Conservation (phyloP, 2,113 vertebrate genomes). For the Isichthys henryi region DNA sequence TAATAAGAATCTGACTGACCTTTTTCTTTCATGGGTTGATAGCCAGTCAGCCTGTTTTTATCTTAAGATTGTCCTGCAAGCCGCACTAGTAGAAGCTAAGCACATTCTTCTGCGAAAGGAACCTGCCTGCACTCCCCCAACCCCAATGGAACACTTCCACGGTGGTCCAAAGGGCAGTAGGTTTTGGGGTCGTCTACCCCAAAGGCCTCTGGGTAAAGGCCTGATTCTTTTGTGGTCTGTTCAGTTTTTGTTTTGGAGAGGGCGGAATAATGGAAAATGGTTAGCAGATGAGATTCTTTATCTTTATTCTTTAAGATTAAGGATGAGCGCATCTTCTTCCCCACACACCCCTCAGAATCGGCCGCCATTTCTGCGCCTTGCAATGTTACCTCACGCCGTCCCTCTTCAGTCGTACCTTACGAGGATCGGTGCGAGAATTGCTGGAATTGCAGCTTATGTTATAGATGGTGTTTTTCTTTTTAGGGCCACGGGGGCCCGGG, state of each 20-base stretch:
- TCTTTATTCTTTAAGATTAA: background rate
- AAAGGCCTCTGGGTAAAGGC: background rate
- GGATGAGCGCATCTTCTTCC: background rate
- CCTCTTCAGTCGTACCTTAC: background rate
- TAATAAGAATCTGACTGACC: background rate
- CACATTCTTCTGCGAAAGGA: background rate
- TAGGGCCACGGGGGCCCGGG: background rate
- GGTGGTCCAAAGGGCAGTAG: background rate
- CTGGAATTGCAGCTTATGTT: background rate
- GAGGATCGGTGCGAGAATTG: background rate
- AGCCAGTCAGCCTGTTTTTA: background rate
- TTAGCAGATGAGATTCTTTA: background rate
- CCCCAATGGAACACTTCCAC: background rate
- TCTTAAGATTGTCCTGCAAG: background rate
- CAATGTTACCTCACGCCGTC: background rate
- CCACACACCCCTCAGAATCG: background rate
- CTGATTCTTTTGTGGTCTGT: background rate
- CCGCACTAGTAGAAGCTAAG: background rate
- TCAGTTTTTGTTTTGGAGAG: background rate
- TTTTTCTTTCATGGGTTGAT: background rate
- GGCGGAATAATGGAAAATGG: background rate
- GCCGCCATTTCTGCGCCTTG: background rate
- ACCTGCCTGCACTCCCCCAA: slow-evolving; percentile 24
- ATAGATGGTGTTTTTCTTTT: background rate
- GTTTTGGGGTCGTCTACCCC: background rate